Evolutionary conservation across 2,797 vertebrate species (phyloP), one percentile per base, ranked within the genome.

Genomic region (Acipenser transmontanus): DNA sequence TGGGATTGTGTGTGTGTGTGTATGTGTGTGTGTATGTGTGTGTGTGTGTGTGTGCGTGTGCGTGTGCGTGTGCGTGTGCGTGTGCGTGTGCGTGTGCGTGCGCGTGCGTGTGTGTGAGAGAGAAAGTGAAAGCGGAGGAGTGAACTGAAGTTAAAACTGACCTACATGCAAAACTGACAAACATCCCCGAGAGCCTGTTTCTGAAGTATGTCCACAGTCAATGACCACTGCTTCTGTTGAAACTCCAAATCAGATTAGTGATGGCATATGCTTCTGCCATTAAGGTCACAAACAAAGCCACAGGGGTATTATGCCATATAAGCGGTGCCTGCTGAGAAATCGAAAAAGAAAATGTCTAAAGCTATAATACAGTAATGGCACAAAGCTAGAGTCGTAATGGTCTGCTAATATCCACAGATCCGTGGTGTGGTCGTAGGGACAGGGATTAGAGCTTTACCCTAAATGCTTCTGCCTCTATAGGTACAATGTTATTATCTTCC

Each of bases 211-310:
- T 57, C 62, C 62, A 63, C 6, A 49, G 67, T 13, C 59, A 63
- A 50, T 49, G 50, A 73, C 75, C 61, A 67, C 71, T 71, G 65
- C 65, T 54, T 52, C 49, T 72, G 72, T 47, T 66, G 63, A 78
- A 68, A 77, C 79, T 74, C 67, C 68, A 76, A 83, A 83, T 84
- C 81, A 82, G 85, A 87, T 87, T 85, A 86, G 70, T 51, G 62
- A 72, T 71, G 80, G 80, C 82, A 86, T 88, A 84, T 86, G 86
- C 77, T 77, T 74, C 74, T 74, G 71, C 77, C 78, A 80, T 85
- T 82, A 80, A 69, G 77, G 73, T 81, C 80, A 71, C 70, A 69
- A 20, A 68, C 17, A 70, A 61, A 47, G 67, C 71, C 70, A 63
- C 54, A 51, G 69, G 65, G 73, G 47, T 64, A 60, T 71, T 68